A percentile compares a stretch with the other conserved stretches of the same genome.
Conservation (phyloP, 2,888 invertebrate genomes). For the Sesamia inferens region DNA sequence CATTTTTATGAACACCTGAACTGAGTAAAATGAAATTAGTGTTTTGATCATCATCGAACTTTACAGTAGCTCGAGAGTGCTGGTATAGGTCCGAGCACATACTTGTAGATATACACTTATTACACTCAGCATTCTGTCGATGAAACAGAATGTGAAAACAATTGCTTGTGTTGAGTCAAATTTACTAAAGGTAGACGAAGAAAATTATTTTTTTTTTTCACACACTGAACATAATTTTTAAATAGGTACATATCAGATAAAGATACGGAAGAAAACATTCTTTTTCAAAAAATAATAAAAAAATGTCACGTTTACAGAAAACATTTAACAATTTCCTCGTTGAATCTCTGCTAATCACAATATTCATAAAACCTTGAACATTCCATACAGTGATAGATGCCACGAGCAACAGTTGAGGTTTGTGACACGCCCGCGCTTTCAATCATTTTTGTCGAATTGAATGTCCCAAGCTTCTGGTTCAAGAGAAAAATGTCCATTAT, state of each 20-base stretch:
- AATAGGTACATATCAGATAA: neutral
- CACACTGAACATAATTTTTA: no score
- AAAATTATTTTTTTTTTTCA: no score
- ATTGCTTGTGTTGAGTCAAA: neutral
- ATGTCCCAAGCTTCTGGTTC: no score
- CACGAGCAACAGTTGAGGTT: neutral
- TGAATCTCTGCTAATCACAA: neutral
- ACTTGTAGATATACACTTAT: no score
- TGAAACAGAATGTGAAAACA: no score
- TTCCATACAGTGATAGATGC: neutral
- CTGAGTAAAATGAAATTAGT: no score
- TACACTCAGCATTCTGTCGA: no score
- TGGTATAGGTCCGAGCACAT: no score
- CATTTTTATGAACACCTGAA: no score
- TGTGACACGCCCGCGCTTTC: constrained; percentile 1
- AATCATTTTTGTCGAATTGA: constrained; percentile 28
- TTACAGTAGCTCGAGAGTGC: no score
- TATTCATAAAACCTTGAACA: neutral
- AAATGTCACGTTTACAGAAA: no score
- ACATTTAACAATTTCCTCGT: neutral
- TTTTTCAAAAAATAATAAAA: neutral
- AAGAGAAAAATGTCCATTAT: constrained; percentile 4
- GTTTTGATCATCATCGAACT: no score
- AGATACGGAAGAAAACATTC: neutral
- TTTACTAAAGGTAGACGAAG: neutral